Evolutionary conservation across 1,140 invertebrate species (phyloP).

Genomic region (Drosophila nannoptera): DNA sequence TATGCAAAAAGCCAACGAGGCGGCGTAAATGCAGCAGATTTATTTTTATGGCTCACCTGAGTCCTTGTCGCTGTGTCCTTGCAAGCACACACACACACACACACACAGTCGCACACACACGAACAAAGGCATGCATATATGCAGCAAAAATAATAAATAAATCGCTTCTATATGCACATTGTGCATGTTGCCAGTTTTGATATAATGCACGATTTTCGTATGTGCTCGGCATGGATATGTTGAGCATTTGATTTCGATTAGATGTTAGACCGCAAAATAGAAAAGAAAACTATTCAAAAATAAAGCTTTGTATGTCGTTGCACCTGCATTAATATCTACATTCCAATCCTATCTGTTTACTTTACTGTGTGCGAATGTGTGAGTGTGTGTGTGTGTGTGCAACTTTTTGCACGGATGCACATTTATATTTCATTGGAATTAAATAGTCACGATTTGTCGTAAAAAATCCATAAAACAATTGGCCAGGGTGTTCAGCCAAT

Average conservation of each 20-base stretch:
- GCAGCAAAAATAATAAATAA: not conserved
- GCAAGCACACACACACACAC: slow-evolving; percentile 8
- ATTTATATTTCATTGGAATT: slow-evolving; percentile 31
- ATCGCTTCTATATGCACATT: not conserved
- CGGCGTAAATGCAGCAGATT: slow-evolving; percentile 73
- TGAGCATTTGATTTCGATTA: slow-evolving; percentile 23
- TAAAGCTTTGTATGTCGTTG: not conserved
- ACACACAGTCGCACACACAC: slow-evolving; percentile 43
- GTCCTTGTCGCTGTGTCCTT: slow-evolving; percentile 35
- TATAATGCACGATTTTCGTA: slow-evolving; percentile 19
- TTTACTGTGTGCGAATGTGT: not conserved
- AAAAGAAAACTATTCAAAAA: slow-evolving; percentile 16
- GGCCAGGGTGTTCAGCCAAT: slow-evolving; percentile 20
- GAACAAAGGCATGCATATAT: slow-evolving; percentile 10
- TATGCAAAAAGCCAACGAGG: slow-evolving; percentile 68
- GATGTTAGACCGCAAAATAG: slow-evolving; percentile 25
- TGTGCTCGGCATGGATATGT: slow-evolving; percentile 14
- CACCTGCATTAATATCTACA: not conserved
- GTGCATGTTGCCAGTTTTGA: slow-evolving; percentile 4
- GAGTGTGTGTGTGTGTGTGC: no score
- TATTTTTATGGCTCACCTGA: slow-evolving; percentile 70
- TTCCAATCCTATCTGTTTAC: not conserved
- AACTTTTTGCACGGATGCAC: slow-evolving; percentile 4
- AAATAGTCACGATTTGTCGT: slow-evolving; percentile 41
- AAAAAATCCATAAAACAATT: slow-evolving; percentile 43